A percentile compares a stretch with the other conserved stretches of the same genome.
Conservation (phyloP, 2,113 vertebrate genomes). For the Dicrurus megarhynchus region DNA sequence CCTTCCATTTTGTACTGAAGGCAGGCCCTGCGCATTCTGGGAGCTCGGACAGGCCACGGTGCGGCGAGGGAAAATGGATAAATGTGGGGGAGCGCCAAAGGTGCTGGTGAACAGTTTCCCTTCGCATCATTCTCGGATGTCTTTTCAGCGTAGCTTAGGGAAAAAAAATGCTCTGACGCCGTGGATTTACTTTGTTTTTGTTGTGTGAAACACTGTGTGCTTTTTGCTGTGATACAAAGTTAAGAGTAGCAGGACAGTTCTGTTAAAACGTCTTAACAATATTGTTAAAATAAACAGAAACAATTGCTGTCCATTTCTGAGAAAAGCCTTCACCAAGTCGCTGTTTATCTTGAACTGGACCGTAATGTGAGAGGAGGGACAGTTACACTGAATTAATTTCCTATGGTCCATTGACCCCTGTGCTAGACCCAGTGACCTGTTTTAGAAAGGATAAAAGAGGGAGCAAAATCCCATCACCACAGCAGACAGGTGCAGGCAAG, state of each 20-base stretch:
- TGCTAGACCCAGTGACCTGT: neutral
- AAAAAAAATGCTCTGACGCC: fast-evolving
- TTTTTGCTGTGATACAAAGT: neutral
- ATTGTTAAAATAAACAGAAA: neutral
- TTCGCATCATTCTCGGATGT: fast-evolving
- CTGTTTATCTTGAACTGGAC: neutral
- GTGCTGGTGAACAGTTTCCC: neutral
- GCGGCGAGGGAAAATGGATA: too few relatives aligned
- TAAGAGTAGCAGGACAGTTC: neutral
- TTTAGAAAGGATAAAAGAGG: neutral
- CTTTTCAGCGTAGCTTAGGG: neutral
- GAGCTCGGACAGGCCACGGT: neutral
- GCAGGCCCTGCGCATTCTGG: neutral
- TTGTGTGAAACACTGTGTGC: neutral
- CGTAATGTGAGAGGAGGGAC: too few relatives aligned
- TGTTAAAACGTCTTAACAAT: neutral
- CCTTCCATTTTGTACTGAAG: neutral
- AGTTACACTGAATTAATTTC: neutral
- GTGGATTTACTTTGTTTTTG: neutral
- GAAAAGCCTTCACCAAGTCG: fast-evolving
- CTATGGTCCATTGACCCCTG: fast-evolving
- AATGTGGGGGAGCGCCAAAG: too few relatives aligned
- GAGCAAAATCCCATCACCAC: neutral
- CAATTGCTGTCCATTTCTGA: neutral
- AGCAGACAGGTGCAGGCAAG: neutral